Evolutionary conservation across 2,888 invertebrate genomes (phyloP), one percentile per base, ranked within the genome.

Genomic region (Priapulus caudatus): DNA sequence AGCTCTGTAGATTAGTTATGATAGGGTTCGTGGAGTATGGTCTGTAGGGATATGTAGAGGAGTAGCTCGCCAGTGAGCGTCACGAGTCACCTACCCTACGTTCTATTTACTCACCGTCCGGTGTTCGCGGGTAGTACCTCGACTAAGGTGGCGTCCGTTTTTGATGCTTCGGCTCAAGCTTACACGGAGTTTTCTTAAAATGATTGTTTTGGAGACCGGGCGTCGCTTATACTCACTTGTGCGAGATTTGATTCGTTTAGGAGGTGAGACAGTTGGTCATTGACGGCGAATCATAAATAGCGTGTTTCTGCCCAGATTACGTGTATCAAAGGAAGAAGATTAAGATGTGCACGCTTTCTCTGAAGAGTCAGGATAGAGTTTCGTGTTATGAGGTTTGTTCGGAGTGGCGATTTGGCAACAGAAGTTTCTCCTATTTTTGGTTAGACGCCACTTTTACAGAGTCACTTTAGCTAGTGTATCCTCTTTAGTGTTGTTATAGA

Each of bases 121-220:
- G 19, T 58, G 16, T 49, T 50, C 1, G 51, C 53, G 18, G 10
- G 24, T 2, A 54, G 56, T 18, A 20, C 44, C 16, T 48, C 62
- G 1, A 64, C 60, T 1, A 64, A 63, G 48, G 33, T 64, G 5
- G 21, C 59, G 3, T 49, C 58, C 21, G 62, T 62, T 5, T 63
- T 53, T 48, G 62, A 63, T 53, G 64, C 53, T 3, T 56, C 56
- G 1, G 52, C 51, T 1, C 20, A 20, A 19, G 52, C 51, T 45
- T 16, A 15, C 1, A 47, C 52, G 46, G 52, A 43, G 2, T 5
- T 47, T 2, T 48, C 50, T 10, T 51, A 59, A 15, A 59, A 59
- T 55, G 56, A 59, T 43, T 58, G 57, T 45, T 24, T 58, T 10
- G 54, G 57, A 47, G 20, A 51, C 5, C 56, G 59, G n/a, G 59